Percentiles rank a stretch among this genome's conserved stretches.
Conservation (phyloP, 2,888 invertebrate species). For the Rotaria sp. region DNA sequence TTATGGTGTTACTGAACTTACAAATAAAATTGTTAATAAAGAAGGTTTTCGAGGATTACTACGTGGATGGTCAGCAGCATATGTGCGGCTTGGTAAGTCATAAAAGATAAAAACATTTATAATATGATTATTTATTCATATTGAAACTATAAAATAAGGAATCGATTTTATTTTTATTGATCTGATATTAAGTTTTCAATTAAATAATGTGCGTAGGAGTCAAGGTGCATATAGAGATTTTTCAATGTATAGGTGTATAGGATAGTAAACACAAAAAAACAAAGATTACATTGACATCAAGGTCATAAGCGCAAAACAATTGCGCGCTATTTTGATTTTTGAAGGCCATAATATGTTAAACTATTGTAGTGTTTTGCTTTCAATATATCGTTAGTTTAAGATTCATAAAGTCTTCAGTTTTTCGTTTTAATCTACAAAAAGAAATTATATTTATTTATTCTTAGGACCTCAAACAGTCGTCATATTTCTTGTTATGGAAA, state of each 20-base stretch:
- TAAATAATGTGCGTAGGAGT: too few relatives aligned
- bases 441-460: neutral
- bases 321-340: neutral
- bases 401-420: too few relatives aligned
- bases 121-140: too few relatives aligned
- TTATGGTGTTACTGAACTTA: neutral
- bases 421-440: too few relatives aligned
- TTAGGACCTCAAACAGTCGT: neutral
- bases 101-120: too few relatives aligned
- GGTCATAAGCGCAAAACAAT: neutral
- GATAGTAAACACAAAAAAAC: neutral
- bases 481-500: constrained; percentile 19
- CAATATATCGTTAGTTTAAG: neutral
- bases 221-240: too few relatives aligned
- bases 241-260: too few relatives aligned
- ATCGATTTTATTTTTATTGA: too few relatives aligned
- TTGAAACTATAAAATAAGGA: too few relatives aligned
- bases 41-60: constrained; percentile 13
- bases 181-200: too few relatives aligned
- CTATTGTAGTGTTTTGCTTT: neutral
- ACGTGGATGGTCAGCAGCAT: constrained; percentile 3
- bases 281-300: neutral
- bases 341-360: neutral
- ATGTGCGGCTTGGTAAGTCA: neutral
- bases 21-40: neutral